Percentiles rank a stretch among this genome's conserved stretches.
Evolutionary conservation across 2,113 vertebrate species (phyloP).

Genomic region (Erpornis zantholeuca): DNA sequence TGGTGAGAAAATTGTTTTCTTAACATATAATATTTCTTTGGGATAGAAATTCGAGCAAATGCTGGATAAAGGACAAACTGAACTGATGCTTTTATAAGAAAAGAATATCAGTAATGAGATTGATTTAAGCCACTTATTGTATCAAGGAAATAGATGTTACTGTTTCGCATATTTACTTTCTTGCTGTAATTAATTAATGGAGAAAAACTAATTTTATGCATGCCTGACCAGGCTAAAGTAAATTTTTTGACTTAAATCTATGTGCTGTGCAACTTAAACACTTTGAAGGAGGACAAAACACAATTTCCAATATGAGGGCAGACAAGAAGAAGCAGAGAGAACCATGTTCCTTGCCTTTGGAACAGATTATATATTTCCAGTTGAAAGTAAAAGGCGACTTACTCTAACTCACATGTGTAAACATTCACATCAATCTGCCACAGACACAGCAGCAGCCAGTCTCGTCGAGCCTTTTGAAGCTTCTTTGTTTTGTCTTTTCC

Average conservation of each 20-base stretch:
- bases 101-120: not conserved
- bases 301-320: not conserved
- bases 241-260: not conserved
- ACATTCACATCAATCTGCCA: not conserved
- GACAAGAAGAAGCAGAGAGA: not conserved
- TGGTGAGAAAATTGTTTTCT: not conserved
- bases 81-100: not conserved
- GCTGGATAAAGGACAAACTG: not conserved
- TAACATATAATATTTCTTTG: not conserved
- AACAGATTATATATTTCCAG: not conserved
- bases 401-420: not conserved
- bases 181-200: not conserved
- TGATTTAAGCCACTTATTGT: not conserved
- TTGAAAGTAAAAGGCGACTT: not conserved
- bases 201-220: not conserved
- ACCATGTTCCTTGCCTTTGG: not conserved
- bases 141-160: not conserved
- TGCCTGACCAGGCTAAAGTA: not conserved
- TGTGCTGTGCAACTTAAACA: not conserved
- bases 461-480: not conserved
- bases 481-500: not conserved
- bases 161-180: not conserved
- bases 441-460: accelerated
- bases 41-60: not conserved
- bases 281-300: not conserved